phyloP scores from a whole-genome alignment of 2,888 invertebrate species.

The Acrocyrtus sp. region DNA sequence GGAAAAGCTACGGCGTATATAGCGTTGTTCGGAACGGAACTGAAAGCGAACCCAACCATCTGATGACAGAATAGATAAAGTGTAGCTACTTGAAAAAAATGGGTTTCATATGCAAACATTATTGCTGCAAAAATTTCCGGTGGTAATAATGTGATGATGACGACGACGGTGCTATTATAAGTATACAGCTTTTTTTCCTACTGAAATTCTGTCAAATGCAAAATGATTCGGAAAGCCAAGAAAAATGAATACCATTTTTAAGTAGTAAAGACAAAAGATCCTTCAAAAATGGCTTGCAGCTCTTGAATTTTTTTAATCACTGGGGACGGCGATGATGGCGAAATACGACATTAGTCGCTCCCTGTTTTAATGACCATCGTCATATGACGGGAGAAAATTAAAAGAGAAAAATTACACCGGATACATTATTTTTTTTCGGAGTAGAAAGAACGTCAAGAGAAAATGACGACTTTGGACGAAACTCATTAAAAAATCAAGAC shows the following conservation, averaged over 20 bases:
- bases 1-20: not conserved
- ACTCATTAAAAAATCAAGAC: constrained; percentile 47
- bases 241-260: constrained; percentile 2
- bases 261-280: constrained; percentile 9
- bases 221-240: constrained; percentile 43
- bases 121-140: constrained; percentile 38
- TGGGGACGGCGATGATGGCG: constrained; percentile 14
- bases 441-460: constrained; percentile 4
- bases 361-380: constrained; percentile 11
- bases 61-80: no score
- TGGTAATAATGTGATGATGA: no score
- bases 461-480: not conserved
- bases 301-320: constrained; percentile 8
- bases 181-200: no score
- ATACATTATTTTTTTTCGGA: constrained; percentile 12
- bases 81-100: constrained; percentile 19
- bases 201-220: no score
- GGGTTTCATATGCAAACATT: constrained; percentile 31
- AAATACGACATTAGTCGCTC: not conserved
- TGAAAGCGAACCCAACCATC: no score
- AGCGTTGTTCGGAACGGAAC: not conserved
- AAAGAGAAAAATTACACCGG: constrained; percentile 25
- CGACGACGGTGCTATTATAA: no score
- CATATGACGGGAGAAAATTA: not conserved
- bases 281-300: not conserved